phyloP scores from a whole-genome alignment of 2,888 invertebrate genomes.

The Oscheius onirici region DNA sequence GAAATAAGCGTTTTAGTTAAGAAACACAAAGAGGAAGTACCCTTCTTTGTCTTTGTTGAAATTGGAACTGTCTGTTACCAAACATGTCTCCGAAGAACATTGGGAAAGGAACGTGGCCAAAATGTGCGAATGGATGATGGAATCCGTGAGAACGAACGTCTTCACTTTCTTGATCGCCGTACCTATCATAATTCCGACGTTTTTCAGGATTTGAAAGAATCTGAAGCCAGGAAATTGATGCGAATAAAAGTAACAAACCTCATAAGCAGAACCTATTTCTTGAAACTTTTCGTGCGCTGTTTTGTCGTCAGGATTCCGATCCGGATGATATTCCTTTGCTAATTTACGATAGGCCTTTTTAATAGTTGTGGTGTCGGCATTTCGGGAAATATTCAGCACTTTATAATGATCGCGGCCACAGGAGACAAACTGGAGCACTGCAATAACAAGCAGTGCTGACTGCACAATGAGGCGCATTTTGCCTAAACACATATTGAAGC shows the following conservation, averaged over 20 bases:
- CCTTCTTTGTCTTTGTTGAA: no score
- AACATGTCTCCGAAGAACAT: slow-evolving; percentile 84
- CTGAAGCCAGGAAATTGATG: no score
- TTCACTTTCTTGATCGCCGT: slow-evolving; percentile 94
- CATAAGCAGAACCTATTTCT: slow-evolving; percentile 70
- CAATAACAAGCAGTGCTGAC: background rate
- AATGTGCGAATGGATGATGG: background rate
- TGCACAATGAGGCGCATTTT: background rate
- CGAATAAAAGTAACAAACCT: slow-evolving; percentile 43
- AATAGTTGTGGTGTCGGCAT: slow-evolving; percentile 89
- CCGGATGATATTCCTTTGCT: slow-evolving; percentile 96
- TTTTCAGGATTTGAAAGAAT: slow-evolving; percentile 84
- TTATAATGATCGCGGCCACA: slow-evolving; percentile 71
- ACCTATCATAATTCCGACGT: slow-evolving; percentile 89
- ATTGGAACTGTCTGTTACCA: slow-evolving; percentile 74
- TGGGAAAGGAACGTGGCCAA: slow-evolving; percentile 85
- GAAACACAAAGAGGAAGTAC: background rate
- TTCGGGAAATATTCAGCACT: slow-evolving; percentile 80
- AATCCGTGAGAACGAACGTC: slow-evolving; percentile 78
- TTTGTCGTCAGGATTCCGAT: slow-evolving; percentile 93
- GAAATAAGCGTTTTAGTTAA: background rate
- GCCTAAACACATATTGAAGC: no score
- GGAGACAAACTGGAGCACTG: slow-evolving; percentile 33
- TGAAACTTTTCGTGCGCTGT: slow-evolving; percentile 88
- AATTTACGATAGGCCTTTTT: slow-evolving; percentile 82